phyloP scores from a whole-genome alignment of 2,888 invertebrate genomes.

The Thyatira batis region DNA sequence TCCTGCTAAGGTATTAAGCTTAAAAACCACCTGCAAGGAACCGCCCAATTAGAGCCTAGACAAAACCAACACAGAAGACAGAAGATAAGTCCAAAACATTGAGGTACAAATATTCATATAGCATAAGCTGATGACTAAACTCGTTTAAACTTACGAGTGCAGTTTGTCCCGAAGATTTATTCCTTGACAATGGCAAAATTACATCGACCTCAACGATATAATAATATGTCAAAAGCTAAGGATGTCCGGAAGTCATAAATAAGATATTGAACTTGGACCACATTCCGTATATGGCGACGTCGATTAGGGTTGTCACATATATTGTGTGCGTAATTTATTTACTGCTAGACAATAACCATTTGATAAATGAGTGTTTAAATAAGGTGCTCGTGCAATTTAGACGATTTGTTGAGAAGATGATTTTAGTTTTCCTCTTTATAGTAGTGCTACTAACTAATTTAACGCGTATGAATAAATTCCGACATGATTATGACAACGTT shows the following conservation, averaged over 20 bases:
- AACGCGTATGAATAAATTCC: no score
- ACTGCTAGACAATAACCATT: background rate
- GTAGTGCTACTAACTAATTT: no score
- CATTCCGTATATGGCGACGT: background rate
- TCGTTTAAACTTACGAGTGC: no score
- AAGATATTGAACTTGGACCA: slow-evolving; percentile 2
- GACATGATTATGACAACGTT: no score
- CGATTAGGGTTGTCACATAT: background rate
- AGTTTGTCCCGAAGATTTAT: background rate
- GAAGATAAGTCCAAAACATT: no score
- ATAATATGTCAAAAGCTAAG: slow-evolving; percentile 1
- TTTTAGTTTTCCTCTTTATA: no score
- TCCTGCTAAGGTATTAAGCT: no score
- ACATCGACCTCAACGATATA: background rate
- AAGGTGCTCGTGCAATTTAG: background rate
- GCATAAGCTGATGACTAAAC: no score
- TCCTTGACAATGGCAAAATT: background rate
- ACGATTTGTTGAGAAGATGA: background rate
- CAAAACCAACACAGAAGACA: no score
- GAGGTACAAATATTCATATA: no score
- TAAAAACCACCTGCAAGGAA: no score
- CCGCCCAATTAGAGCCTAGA: no score
- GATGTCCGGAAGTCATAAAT: background rate
- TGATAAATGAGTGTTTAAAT: background rate
- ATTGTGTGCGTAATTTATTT: background rate